Evolutionary conservation across 2,113 vertebrate species (phyloP).

Genomic region (Xenus cinereus): DNA sequence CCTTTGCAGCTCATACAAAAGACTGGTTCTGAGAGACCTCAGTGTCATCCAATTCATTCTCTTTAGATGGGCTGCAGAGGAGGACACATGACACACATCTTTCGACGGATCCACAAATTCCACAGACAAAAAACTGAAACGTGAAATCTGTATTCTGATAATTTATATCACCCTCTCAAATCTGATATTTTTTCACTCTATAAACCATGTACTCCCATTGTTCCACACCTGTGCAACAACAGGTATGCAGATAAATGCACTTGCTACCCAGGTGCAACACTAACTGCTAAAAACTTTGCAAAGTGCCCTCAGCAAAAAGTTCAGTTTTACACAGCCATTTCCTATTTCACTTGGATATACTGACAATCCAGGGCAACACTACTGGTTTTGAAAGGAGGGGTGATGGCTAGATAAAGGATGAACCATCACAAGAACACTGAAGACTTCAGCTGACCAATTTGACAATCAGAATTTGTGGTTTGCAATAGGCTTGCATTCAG

Average conservation of each 20-base stretch:
- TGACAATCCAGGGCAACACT: background rate
- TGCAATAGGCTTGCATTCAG: background rate
- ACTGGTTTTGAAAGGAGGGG: background rate
- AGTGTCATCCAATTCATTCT: background rate
- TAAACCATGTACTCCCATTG: background rate
- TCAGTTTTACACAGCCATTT: background rate
- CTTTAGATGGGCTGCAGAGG: background rate
- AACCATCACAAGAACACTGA: background rate
- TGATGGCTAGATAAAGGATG: background rate
- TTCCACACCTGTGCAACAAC: background rate
- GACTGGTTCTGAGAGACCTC: background rate
- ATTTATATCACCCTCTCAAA: background rate
- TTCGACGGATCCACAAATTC: background rate
- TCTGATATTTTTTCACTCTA: background rate
- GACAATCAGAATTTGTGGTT: background rate
- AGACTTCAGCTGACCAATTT: background rate
- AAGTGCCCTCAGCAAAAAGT: background rate
- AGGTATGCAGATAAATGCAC: background rate
- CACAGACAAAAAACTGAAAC: background rate
- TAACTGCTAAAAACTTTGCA: background rate
- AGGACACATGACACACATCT: background rate
- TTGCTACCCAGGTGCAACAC: background rate
- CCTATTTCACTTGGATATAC: background rate
- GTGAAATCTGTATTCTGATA: background rate
- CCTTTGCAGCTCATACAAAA: background rate